Percentiles rank a stretch among this genome's conserved stretches.
Conservation (phyloP, 1,140 invertebrate genomes). For the Popillia japonica region DNA sequence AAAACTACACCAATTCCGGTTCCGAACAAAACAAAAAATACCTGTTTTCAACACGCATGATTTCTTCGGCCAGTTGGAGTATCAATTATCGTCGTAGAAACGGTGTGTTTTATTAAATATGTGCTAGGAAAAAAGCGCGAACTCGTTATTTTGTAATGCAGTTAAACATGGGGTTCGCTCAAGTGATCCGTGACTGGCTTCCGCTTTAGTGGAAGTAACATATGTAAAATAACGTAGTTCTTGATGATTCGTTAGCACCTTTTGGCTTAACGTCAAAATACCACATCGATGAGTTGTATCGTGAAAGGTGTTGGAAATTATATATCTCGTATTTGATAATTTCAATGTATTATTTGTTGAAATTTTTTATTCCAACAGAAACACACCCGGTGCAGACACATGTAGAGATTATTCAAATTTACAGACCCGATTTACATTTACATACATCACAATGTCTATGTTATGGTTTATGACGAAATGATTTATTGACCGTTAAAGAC, state of each 20-base stretch:
- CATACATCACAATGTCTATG: not conserved
- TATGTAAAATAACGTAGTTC: slow-evolving; percentile 34
- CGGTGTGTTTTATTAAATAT: slow-evolving; percentile 39
- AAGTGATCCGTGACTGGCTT: slow-evolving; percentile 28
- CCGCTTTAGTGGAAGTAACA: slow-evolving; percentile 27
- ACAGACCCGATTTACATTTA: not conserved
- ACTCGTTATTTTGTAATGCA: slow-evolving; percentile 32
- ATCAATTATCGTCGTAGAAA: slow-evolving; percentile 36
- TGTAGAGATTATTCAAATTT: not conserved
- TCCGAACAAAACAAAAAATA: slow-evolving; percentile 37
- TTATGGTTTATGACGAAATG: not conserved
- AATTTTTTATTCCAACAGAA: not conserved
- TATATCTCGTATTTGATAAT: not conserved
- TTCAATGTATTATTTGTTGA: not conserved
- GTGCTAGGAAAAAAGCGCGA: slow-evolving; percentile 37
- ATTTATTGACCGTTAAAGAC: slow-evolving; percentile 22
- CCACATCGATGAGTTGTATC: not conserved
- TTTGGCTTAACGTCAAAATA: slow-evolving; percentile 11
- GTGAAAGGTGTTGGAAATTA: not conserved
- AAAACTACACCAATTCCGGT: slow-evolving; percentile 29
- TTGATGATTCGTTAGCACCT: slow-evolving; percentile 27
- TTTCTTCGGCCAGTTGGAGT: slow-evolving; percentile 36
- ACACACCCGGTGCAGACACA: not conserved
- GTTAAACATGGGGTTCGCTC: slow-evolving; percentile 29
- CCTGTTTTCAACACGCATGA: slow-evolving; percentile 33